Base-by-base conservation (phyloP, 2,888 invertebrate genomes). In the Notodonta ziczac region DNA sequence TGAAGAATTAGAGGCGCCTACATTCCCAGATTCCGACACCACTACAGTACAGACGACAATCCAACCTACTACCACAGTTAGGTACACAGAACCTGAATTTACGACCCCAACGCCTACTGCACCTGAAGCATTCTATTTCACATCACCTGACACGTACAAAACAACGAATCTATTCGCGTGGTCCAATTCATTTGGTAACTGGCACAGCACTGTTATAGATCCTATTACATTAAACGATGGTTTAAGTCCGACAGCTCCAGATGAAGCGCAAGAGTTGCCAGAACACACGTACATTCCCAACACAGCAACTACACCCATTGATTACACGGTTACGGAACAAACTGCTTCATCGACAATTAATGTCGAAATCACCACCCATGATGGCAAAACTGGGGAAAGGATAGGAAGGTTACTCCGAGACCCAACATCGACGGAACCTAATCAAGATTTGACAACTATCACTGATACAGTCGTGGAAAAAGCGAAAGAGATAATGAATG, bases 401-500 rank as follows among this genome's bases (percentile, higher is more conserved):
- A 80, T 81, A 67, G 91, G 90, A 56, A 90, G 88, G 75, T 66
- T 89, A 40, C 69, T 93, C 9, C 87, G 79, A 73, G 90, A 87
- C 66, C 81, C 84, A 4, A 44, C 56, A 44, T 86, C 94, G 57
- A 88, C 94, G 73, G 94, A 83, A 89, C 90, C 82, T 85, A 87
- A 92, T 86, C 94, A 96, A 95, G 93, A 93, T 57, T 69, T 95
- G 0, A 95, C 96, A 3, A 95, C 96, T n/a, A 95, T 96, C 50
- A 94, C 95, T 62, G 95, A 95, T 59, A 95, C 95, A 2, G 94
- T 96, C 56, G 95, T 95, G 52, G 94, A 95, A 74, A 96, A 96
- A 72, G 96, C 97, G 0, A 96, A 97, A 75, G 95, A 96, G 86
- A 95, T 97, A 74, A 96, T 97, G 82, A 96, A 96, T 76, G 96